Evolutionary conservation across 2,888 invertebrate species (phyloP), one percentile per base, ranked within the genome.

Genomic region (Sussaba pulchella): DNA sequence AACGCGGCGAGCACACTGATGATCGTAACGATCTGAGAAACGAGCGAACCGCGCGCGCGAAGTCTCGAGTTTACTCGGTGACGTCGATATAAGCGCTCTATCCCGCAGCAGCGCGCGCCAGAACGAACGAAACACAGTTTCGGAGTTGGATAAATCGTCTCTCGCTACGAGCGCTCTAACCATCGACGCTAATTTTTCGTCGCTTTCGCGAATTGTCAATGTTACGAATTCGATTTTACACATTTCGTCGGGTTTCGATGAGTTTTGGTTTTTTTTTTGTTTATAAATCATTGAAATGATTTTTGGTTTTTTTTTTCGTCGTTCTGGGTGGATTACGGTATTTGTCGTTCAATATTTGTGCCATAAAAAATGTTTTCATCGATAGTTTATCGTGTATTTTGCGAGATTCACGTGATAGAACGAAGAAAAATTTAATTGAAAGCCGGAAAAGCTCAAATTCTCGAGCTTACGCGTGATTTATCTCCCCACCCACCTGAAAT

Each of bases 1-100:
- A 73, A 78, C 73, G 78, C 78, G 78, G 43, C 73, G 78, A 73
- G 73, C 59, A 78, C 73, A 78, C 78, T 78, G 78, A 73, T 69
- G 67, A 73, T 78, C 78, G 67, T 69, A 69, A 73, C 73, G 61
- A 73, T 78, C 78, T 73, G 67, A 50, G 61, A 71, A 64, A 64
- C 64, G 76, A 54, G 47, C 63, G 52, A 70, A 63, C 75, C 41
- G 66, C 66, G 21, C 43, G 43, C 36, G 59, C 14, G 19, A 39
- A n/a, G 26, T 39, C 59, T 26, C 47, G 63, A 43, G 57, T 2
- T 61, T 63, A 39, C 64, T 64, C 78, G 61, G 21, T 31, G 17
- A 41, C 57, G 67, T 54, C 39, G 45, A 63, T 79, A 63, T 69
- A 57, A 45, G 57, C 54, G n/a, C n/a, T n/a, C n/a, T 61, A 69